Evolutionary conservation across 2,113 vertebrate genomes (phyloP), one percentile per base, ranked within the genome.

Genomic region (Erinaceus europaeus): DNA sequence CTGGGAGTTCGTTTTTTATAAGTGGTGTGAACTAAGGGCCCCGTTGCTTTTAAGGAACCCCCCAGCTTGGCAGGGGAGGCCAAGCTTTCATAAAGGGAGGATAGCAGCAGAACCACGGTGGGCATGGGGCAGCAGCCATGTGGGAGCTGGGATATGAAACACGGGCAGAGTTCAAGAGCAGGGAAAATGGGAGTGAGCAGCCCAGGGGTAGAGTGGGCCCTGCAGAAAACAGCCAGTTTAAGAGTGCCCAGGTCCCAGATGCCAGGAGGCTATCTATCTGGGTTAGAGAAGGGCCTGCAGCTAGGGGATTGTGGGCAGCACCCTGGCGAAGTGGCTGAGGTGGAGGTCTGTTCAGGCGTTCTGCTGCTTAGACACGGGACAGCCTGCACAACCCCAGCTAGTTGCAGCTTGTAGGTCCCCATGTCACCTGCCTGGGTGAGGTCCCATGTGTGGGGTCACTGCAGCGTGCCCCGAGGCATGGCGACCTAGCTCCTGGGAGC

Each of bases 311-410:
- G 1, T 14, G 4, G 2, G 0, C 12, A 2, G 13, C 27, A 3
- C 46, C 3, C 2, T 0, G 10, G 27, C 50, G 42, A 74, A 18
- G 3, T 0, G 0, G 32, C 25, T 2, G 0, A 12, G 0, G 0
- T 50, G 32, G 25, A 34, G 0, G 13, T 40, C 71, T 14, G 5
- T 57, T 38, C 9, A 42, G 38, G 9, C 46, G 3, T 20, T n/a
- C 5, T 44, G 44, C 52, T 57, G 42, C 36, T 20, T 4, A 2
- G 18, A 69, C n/a, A n/a, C 38, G 55, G 25, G 67, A 48, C 40
- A 32, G 27, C 4, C 25, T 3, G 4, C 44, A n/a, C 2, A 1
- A 29, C 27, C 32, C 40, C 42, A 29, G 48, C 42, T 53, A 38
- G 25, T 27, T 15, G 0, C 15, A 46, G 53, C n/a, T 62, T 36